phyloP scores from a whole-genome alignment of 2,113 vertebrate genomes.

The Larimichthys polyactis region DNA sequence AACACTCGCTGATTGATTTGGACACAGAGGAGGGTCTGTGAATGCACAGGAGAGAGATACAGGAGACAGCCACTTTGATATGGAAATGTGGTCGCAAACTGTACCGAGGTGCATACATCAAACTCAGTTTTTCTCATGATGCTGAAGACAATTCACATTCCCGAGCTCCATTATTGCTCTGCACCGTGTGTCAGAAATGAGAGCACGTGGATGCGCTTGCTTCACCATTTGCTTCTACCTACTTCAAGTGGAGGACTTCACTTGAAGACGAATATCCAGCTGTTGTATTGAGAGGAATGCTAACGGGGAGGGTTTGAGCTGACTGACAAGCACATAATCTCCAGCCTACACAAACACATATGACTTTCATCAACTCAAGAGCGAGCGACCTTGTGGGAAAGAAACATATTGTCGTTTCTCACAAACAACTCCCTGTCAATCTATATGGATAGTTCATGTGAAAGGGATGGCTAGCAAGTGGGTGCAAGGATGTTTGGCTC shows the following conservation, averaged over 20 bases:
- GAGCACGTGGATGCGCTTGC: not conserved
- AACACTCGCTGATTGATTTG: slow-evolving; percentile 18
- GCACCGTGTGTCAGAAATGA: not conserved
- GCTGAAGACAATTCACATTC: not conserved
- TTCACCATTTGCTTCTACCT: not conserved
- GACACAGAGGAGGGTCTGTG: slow-evolving; percentile 24
- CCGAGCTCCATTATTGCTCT: not conserved
- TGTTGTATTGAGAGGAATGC: not conserved
- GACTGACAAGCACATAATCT: not conserved
- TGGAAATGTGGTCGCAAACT: slow-evolving; percentile 52
- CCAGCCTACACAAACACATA: not conserved
- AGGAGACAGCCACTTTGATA: slow-evolving; percentile 52
- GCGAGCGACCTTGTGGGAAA: slow-evolving; percentile 11
- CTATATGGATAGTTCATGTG: not conserved
- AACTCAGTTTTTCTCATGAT: slow-evolving; percentile 8
- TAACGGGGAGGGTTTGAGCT: not conserved
- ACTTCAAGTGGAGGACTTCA: not conserved
- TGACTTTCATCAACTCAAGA: not conserved
- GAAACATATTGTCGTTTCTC: slow-evolving; percentile 5
- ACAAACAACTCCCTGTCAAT: not conserved
- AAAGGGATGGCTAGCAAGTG: not conserved
- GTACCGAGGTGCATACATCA: slow-evolving; percentile 39
- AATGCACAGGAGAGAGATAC: slow-evolving; percentile 7
- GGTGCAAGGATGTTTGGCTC: not conserved
- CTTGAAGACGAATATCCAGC: not conserved